These are phyloP conservation scores for Lycodopsis pacificus DNA, from an alignment of 2,797 vertebrate genomes.

Conservation along the genomic window DNA sequence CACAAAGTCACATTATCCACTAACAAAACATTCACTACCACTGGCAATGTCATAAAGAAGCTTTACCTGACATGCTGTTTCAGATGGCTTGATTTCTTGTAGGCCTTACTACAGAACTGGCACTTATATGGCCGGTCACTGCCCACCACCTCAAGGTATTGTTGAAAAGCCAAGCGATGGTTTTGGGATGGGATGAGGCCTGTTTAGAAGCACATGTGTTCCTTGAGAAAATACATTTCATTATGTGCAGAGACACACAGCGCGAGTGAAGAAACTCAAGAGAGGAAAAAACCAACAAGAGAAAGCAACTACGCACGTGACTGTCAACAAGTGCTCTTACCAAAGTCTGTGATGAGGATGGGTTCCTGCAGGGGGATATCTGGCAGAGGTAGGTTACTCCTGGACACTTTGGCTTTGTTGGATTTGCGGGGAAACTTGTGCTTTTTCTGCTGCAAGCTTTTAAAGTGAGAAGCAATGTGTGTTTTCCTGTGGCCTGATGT, in stretches of 20 bases:
- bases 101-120: slow-evolving; percentile 94
- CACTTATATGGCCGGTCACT: slow-evolving; percentile 97
- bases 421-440: slow-evolving; percentile 93
- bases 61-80: slow-evolving; percentile 96
- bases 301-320: not conserved
- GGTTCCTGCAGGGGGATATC: slow-evolving; percentile 97
- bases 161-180: slow-evolving; percentile 92
- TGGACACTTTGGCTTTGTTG: slow-evolving; percentile 91
- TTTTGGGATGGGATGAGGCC: slow-evolving; percentile 92
- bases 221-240: not conserved
- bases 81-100: slow-evolving; percentile 99
- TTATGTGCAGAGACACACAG: not conserved
- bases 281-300: not conserved
- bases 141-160: slow-evolving; percentile 92
- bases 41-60: not conserved
- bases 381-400: slow-evolving; percentile 88
- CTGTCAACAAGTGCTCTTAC: slow-evolving; percentile 75
- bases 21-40: not conserved
- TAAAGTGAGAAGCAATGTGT: slow-evolving; percentile 97
- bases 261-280: not conserved
- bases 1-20: not conserved
- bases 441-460: slow-evolving; percentile 92
- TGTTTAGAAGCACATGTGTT: slow-evolving; percentile 61
- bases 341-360: slow-evolving; percentile 97
- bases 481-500: slow-evolving; percentile 98